These are phyloP conservation scores for Mormoops blainvillei DNA, from an alignment of 2,113 vertebrate species.

Conservation along the genomic window DNA sequence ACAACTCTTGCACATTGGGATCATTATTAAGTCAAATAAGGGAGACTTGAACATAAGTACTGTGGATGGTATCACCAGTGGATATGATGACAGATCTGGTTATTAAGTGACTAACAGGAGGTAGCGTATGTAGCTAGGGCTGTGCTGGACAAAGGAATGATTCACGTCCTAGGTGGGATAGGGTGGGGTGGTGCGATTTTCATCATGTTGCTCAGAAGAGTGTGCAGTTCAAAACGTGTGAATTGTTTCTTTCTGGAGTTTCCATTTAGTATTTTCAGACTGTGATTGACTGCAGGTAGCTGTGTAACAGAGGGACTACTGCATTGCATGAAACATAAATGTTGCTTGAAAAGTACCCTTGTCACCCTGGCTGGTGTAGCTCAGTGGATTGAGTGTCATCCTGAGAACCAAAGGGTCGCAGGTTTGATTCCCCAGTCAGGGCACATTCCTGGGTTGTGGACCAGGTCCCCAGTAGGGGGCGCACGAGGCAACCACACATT, in stretches of 20 bases:
- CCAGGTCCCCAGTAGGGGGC: too few relatives aligned
- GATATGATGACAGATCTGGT: background rate
- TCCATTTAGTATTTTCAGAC: too few relatives aligned
- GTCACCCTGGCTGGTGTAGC: too few relatives aligned
- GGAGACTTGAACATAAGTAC: background rate
- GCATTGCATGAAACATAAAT: background rate
- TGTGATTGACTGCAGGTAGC: background rate
- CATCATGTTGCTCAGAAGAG: background rate
- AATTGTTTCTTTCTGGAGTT: background rate
- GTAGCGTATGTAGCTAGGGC: background rate
- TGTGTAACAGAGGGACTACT: background rate
- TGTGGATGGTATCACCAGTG: background rate
- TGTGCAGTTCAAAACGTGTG: background rate
- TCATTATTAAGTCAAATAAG: background rate
- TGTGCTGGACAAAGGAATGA: background rate
- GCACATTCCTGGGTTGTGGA: too few relatives aligned
- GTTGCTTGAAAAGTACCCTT: background rate
- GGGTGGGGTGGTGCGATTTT: background rate
- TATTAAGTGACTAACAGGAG: background rate
- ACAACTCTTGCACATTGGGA: background rate
- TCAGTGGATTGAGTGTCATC: too few relatives aligned
- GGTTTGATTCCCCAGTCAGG: too few relatives aligned
- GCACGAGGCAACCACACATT: too few relatives aligned
- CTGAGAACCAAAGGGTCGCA: too few relatives aligned
- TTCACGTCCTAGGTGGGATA: background rate